phyloP scores from a whole-genome alignment of 2,888 invertebrate species.

The Hirtodrosophila duncani region DNA sequence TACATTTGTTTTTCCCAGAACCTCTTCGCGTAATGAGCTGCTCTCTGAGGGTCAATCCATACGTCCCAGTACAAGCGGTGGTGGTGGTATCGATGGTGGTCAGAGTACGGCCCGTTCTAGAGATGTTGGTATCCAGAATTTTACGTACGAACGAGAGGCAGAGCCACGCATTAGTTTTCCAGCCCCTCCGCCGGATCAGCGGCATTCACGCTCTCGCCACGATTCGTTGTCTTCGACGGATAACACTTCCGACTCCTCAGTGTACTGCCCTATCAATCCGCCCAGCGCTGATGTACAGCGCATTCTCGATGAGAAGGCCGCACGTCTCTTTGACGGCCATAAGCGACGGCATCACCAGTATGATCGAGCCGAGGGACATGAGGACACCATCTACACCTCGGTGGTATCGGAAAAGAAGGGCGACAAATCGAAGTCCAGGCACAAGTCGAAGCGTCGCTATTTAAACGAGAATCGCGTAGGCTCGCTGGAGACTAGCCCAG shows the following conservation, averaged over 20 bases:
- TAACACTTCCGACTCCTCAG: slow-evolving; percentile 78
- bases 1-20: slow-evolving; percentile 40
- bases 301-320: slow-evolving; percentile 76
- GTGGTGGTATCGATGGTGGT: slow-evolving; percentile 22
- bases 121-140: slow-evolving; percentile 74
- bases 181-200: slow-evolving; percentile 56
- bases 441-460: slow-evolving; percentile 75
- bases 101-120: slow-evolving; percentile 57
- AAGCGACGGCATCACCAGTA: slow-evolving; percentile 72
- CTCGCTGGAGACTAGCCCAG: slow-evolving; percentile 75
- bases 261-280: slow-evolving; percentile 77
- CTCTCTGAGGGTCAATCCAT: slow-evolving; percentile 70
- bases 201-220: slow-evolving; percentile 54
- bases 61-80: slow-evolving; percentile 59
- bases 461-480: slow-evolving; percentile 77
- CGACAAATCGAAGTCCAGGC: slow-evolving; percentile 66
- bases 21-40: slow-evolving; percentile 74
- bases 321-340: slow-evolving; percentile 73
- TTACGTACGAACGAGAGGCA: slow-evolving; percentile 70
- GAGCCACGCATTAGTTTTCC: slow-evolving; percentile 67
- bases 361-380: slow-evolving; percentile 69
- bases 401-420: slow-evolving; percentile 71
- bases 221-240: slow-evolving; percentile 74
- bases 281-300: slow-evolving; percentile 75
- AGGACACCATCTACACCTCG: slow-evolving; percentile 75